These are phyloP conservation scores for Spisula subtruncata DNA, from an alignment of 2,888 invertebrate species.

Conservation along the genomic window DNA sequence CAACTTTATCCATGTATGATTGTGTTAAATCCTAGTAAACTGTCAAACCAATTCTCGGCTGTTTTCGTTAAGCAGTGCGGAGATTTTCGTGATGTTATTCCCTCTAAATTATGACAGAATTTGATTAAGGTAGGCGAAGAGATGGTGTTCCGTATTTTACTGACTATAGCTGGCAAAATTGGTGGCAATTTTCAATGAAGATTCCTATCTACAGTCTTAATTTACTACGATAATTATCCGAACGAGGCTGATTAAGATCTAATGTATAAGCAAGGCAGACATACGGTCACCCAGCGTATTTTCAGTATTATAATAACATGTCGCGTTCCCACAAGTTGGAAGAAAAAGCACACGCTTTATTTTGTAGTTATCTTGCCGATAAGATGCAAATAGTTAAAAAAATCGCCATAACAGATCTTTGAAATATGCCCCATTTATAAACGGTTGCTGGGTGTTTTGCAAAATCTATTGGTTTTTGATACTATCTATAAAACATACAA, in stretches of 20 bases:
- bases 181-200: slow-evolving; percentile 54
- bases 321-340: slow-evolving; percentile 21
- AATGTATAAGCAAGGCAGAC: slow-evolving; percentile 51
- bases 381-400: slow-evolving; percentile 26
- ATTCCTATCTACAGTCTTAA: slow-evolving; percentile 57
- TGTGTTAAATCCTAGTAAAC: background rate
- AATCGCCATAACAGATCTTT: slow-evolving; percentile 18
- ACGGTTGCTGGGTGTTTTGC: slow-evolving; percentile 10
- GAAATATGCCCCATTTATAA: background rate
- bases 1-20: too few relatives aligned
- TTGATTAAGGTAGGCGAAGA: background rate
- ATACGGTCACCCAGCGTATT: slow-evolving; percentile 47
- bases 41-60: background rate
- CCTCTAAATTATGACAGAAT: background rate
- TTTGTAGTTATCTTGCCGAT: slow-evolving; percentile 4
- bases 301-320: slow-evolving; percentile 27
- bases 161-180: slow-evolving; percentile 41
- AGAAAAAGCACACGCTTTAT: slow-evolving; percentile 14
- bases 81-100: background rate
- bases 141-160: slow-evolving; percentile 5
- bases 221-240: slow-evolving; percentile 64
- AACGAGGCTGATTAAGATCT: slow-evolving; percentile 63
- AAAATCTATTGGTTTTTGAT: slow-evolving; percentile 28
- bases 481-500: slow-evolving; percentile 1
- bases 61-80: background rate